Evolutionary conservation across 2,797 vertebrate species (phyloP).

Genomic region (Hypotaenidia okinawae): DNA sequence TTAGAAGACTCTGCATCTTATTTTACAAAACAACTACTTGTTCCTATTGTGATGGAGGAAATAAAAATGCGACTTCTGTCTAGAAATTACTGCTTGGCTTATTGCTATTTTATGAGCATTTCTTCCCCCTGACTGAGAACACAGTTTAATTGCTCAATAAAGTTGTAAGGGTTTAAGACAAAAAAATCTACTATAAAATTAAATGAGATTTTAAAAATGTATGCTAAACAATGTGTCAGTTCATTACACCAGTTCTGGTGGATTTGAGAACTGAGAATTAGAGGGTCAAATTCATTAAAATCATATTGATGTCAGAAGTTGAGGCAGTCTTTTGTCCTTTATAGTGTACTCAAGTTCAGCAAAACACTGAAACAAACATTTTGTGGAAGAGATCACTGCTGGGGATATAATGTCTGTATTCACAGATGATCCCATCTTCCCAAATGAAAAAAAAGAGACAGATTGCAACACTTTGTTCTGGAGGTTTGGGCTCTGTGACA

Average conservation of each 20-base stretch:
- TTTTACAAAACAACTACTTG: conserved; percentile 65
- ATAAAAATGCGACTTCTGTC: conserved; percentile 56
- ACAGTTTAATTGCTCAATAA: conserved; percentile 77
- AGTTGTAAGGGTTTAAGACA: conserved; percentile 54
- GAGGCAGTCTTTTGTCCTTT: conserved; percentile 34
- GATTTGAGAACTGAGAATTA: conserved; percentile 54
- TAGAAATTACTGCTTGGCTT: conserved; percentile 65
- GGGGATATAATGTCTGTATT: neutral
- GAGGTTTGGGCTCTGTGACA: neutral
- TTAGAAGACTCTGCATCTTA: conserved; percentile 26
- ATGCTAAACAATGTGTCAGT: conserved; percentile 67
- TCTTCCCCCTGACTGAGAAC: conserved; percentile 35
- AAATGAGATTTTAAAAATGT: conserved; percentile 78
- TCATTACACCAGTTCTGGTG: conserved; percentile 22
- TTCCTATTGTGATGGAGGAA: conserved; percentile 35
- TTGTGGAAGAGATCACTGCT: neutral
- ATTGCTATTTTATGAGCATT: conserved; percentile 50
- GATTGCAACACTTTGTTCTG: neutral
- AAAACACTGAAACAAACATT: conserved; percentile 1
- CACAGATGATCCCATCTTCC: neutral
- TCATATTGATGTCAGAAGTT: neutral
- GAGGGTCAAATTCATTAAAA: conserved; percentile 64
- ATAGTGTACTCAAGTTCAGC: neutral
- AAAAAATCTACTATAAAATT: conserved; percentile 74
- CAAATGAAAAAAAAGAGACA: neutral